Evolutionary conservation across 30 jellyfish, hydroid and myxozoan genomes (phyloP).

Genomic region (Catostylus mosaicus): DNA sequence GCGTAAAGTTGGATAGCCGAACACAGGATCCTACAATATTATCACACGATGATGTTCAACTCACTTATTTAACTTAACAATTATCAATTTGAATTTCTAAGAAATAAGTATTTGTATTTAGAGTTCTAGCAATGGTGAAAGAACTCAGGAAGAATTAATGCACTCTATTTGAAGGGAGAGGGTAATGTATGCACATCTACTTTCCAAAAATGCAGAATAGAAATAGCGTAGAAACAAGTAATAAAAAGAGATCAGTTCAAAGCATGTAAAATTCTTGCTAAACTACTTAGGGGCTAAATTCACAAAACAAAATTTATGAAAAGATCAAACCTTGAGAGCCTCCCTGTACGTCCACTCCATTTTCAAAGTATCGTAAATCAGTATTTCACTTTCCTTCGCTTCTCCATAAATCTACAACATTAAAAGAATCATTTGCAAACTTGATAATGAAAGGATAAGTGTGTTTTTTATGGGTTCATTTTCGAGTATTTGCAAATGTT

Average conservation of each 20-base stretch:
- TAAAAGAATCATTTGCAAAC: background rate
- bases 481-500: no score
- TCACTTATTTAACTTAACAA: background rate
- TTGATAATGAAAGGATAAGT: no score
- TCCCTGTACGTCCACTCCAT: constrained; percentile 31
- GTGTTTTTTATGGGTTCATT: no score
- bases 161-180: no score
- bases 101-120: background rate
- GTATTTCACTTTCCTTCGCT: constrained; percentile 22
- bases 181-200: no score
- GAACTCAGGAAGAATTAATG: no score
- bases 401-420: constrained; percentile 13
- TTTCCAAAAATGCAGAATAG: background rate
- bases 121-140: background rate
- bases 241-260: background rate
- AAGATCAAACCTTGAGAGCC: constrained; percentile 13
- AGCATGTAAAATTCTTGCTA: background rate
- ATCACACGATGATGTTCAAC: no score
- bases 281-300: background rate
- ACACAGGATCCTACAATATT: constrained; percentile 18
- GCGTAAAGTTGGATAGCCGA: constrained; percentile 58
- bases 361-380: constrained; percentile 15
- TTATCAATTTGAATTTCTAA: background rate
- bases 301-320: background rate
- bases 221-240: background rate